Evolutionary conservation across 2,113 vertebrate species (phyloP).

Genomic region (Ascaphus truei): DNA sequence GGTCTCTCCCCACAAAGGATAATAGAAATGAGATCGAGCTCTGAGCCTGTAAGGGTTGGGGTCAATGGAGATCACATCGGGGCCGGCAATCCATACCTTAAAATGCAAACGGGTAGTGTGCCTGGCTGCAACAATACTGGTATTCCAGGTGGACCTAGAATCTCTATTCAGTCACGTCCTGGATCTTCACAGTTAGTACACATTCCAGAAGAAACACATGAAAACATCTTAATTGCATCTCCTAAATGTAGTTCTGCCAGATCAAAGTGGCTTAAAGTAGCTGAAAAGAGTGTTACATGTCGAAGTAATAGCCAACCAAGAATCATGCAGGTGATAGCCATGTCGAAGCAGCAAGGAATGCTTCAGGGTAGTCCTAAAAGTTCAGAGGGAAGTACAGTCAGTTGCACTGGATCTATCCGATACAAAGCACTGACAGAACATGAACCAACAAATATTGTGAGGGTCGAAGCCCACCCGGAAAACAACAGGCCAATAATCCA

Average conservation of each 20-base stretch:
- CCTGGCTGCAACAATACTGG: conserved; percentile 81
- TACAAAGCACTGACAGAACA: conserved; percentile 81
- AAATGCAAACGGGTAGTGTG: conserved; percentile 77
- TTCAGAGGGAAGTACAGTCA: conserved; percentile 74
- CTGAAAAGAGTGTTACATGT: conserved; percentile 82
- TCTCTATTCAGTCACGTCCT: conserved; percentile 87
- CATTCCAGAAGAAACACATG: conserved; percentile 93
- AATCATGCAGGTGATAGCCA: conserved; percentile 93
- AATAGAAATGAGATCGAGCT: conserved; percentile 84
- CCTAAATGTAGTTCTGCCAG: conserved; percentile 74
- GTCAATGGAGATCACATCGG: conserved; percentile 80
- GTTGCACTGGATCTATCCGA: conserved; percentile 77
- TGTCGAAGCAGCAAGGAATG: conserved; percentile 95
- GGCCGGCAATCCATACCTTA: conserved; percentile 76
- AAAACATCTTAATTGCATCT: conserved; percentile 69
- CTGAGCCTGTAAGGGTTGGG: conserved; percentile 76
- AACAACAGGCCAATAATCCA: conserved; percentile 82
- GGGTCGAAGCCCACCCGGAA: conserved; percentile 93
- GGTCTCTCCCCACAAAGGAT: conserved; percentile 77
- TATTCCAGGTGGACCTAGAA: conserved; percentile 80
- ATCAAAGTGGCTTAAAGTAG: conserved; percentile 88
- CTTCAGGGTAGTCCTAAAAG: conserved; percentile 87
- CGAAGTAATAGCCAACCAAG: conserved; percentile 82
- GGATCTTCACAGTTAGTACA: conserved; percentile 93
- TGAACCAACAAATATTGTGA: conserved; percentile 80